Evolutionary conservation across 2,797 vertebrate species (phyloP), one percentile per base, ranked within the genome.

Genomic region (Dryobates pubescens): DNA sequence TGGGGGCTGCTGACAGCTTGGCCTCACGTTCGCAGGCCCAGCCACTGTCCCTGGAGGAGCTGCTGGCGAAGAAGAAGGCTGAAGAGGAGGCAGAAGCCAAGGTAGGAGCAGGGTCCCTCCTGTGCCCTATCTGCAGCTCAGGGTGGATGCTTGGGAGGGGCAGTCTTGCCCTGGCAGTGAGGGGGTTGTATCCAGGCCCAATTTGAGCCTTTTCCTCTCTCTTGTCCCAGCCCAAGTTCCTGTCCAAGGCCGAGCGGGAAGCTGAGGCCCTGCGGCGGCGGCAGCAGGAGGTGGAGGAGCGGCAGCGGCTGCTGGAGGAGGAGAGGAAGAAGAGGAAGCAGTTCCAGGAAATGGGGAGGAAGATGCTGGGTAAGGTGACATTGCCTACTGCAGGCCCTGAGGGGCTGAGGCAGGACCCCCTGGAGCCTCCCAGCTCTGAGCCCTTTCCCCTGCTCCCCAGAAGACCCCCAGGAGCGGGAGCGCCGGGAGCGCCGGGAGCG

Each of bases 21-120:
- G 10, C 47, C 43, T 67, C 47, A 3, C 16, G 3, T 95, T 79
- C 20, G 41, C 90, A 99, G 99, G 98, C 97, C 14, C 99, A 99
- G 85, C 99, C 99, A 0, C 97, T 99, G 63, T 99, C 99, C 83
- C 93, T 99, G 95, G 99, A 99, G 96, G 99, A 99, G 96, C 98
- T 99, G 94, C 97, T 99, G 62, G 98, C 99, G 5, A 99, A 99
- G 97, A 99, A 99, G 93, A 99, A 99, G 86, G 99, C 98, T 45
- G 99, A 99, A 61, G 99, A 99, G 73, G 99, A 99, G 95, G 99
- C 99, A 0, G 99, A 99, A 92, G 98, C 99, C 38, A 99, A 99
- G 98, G 99, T 99, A 80, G 94, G 86, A 61, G 26, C 5, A 10
- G 30, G 30, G 30, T 34, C 23, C 64, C 3, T 59, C 27, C 22